Evolutionary conservation across 2,113 vertebrate genomes (phyloP).

Genomic region (Herpetotheres cachinnans): DNA sequence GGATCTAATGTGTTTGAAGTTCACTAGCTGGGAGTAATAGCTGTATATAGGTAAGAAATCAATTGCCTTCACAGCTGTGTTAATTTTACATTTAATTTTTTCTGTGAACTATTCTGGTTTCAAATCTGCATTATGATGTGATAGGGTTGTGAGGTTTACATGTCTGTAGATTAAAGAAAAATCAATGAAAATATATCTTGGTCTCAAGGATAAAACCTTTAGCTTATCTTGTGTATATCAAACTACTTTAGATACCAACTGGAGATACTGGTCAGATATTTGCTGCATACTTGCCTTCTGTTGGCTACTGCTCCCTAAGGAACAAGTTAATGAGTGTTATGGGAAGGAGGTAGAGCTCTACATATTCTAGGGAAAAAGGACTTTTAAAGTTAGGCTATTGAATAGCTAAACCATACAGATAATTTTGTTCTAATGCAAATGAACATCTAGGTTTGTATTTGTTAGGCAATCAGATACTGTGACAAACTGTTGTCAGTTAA

Average conservation of each 20-base stretch:
- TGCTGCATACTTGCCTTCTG: not conserved
- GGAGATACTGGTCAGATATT: not conserved
- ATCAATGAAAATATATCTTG: not conserved
- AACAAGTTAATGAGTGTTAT: not conserved
- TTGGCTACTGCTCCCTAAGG: not conserved
- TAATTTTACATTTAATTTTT: not conserved
- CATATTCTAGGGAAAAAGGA: not conserved
- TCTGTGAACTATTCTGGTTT: not conserved
- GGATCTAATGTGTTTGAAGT: not conserved
- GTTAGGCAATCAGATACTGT: not conserved
- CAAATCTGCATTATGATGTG: not conserved
- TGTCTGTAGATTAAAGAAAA: not conserved
- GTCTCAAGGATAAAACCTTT: not conserved
- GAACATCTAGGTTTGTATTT: not conserved
- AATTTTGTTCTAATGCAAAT: not conserved
- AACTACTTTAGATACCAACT: not conserved
- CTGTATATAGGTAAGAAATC: not conserved
- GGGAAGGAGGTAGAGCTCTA: not conserved
- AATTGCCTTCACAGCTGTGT: not conserved
- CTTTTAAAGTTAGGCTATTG: not conserved
- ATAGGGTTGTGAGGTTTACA: not conserved
- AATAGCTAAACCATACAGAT: not conserved
- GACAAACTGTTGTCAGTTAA: not conserved
- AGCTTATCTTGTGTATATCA: not conserved
- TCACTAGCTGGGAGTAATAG: not conserved